Evolutionary conservation across 2,797 vertebrate genomes (phyloP).

Genomic region (Scarus forsteni): DNA sequence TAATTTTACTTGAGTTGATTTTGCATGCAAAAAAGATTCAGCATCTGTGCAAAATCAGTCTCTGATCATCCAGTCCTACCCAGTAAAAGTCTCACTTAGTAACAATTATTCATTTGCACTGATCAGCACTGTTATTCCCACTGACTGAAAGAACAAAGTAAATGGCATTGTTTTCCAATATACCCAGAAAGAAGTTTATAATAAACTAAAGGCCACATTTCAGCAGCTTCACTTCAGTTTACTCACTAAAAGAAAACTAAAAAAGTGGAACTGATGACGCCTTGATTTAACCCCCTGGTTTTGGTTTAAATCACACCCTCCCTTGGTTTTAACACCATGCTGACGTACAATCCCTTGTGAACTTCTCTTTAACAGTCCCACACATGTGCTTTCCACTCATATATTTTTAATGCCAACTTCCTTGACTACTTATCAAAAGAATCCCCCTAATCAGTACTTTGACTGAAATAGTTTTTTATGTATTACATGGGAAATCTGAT

Average conservation of each 20-base stretch:
- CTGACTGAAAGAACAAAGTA: constrained; percentile 13
- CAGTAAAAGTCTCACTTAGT: no score
- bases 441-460: no score
- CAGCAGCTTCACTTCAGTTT: constrained; percentile 10
- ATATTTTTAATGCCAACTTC: neutral
- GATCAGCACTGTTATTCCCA: neutral
- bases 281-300: constrained; percentile 24
- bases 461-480: no score
- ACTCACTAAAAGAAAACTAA: neutral
- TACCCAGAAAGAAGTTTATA: constrained; percentile 1
- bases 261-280: constrained; percentile 15
- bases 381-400: neutral
- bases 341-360: neutral
- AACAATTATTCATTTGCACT: no score
- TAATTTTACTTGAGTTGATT: no score
- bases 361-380: constrained; percentile 8
- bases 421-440: constrained; percentile 9
- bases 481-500: no score
- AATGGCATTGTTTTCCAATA: constrained; percentile 26
- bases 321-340: neutral
- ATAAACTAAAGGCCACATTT: neutral
- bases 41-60: neutral
- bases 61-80: neutral
- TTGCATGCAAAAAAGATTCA: no score
- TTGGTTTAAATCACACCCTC: constrained; percentile 16